Evolutionary conservation across 1,140 invertebrate genomes (phyloP).

Genomic region (Brachionus manjavacas): DNA sequence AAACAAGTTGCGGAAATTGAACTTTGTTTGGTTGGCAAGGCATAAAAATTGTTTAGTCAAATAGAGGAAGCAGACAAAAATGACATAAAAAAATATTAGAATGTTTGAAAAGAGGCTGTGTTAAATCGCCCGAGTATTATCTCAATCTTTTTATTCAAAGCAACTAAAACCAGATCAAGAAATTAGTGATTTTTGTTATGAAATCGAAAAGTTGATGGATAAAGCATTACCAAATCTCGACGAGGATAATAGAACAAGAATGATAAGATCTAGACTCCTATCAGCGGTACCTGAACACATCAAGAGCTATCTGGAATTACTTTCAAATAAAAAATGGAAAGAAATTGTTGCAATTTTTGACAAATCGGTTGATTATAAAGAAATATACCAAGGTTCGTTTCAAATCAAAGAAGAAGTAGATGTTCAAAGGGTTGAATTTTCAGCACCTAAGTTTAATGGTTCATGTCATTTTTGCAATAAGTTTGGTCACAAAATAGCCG

Average conservation of each 20-base stretch:
- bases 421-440: too few relatives aligned
- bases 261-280: not conserved
- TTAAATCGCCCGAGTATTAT: not conserved
- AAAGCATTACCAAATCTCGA: not conserved
- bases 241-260: not conserved
- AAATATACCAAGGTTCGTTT: too few relatives aligned
- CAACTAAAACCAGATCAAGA: not conserved
- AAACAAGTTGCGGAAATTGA: too few relatives aligned
- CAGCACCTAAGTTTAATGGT: not conserved
- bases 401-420: too few relatives aligned
- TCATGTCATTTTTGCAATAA: not conserved
- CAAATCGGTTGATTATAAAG: not conserved
- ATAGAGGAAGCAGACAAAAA: too few relatives aligned
- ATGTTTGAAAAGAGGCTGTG: not conserved
- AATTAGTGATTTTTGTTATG: slow-evolving; percentile 1
- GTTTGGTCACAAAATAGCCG: not conserved
- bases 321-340: not conserved
- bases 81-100: too few relatives aligned
- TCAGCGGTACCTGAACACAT: not conserved
- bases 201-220: not conserved
- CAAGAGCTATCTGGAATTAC: not conserved
- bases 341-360: not conserved
- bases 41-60: too few relatives aligned
- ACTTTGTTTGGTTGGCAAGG: too few relatives aligned
- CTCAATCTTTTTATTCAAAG: not conserved